Base-by-base conservation (phyloP, 2,797 vertebrate genomes). In the Poeciliopsis turneri region DNA sequence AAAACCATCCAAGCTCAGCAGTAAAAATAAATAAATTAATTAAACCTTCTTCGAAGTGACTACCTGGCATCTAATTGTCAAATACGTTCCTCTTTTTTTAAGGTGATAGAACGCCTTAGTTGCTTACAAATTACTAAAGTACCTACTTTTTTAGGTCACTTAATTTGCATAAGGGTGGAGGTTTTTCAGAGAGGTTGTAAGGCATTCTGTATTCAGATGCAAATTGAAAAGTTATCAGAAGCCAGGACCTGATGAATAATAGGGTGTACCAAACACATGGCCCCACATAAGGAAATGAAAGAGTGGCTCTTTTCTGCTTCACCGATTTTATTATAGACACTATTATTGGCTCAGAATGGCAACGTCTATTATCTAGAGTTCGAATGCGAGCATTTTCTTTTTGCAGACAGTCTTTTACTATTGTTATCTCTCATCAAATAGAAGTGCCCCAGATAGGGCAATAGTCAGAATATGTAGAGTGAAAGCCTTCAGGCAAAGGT, bases 251-350 rank as follows among this genome's bases (percentile, higher is more conserved):
- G 79, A 92, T 93, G 94, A 96, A 96, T 95, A 95, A 96, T 95
- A 90, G 92, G 82, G 90, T 89, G 91, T 89, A 93, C 89, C 92
- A 94, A 95, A 94, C 90, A 82, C 86, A 83, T 78, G 51, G 90
- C 87, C 93, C 92, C 75, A 85, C 91, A 86, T 93, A 94, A 95
- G 93, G 94, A 96, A 95, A 96, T 96, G 94, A 96, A 96, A 95
- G 93, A 94, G 94, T 85, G 92, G 87, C 94, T 95, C 90, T 95
- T 96, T 96, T 96, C 95, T 95, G 94, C 93, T 94, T 92, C 89
- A 85, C 94, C 94, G 94, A 95, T 95, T 96, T 95, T 95, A 96
- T 96, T 95, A 95, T 95, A 95, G 93, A 95, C 93, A 94, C 92
- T 95, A 95, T 96, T 96, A 96, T 96, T 95, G 94, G 93, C 94